A percentile compares a stretch with the other conserved stretches of the same genome.
These are phyloP conservation scores for Siphonodentalium dalli DNA, from an alignment of 2,888 invertebrate genomes.

Conservation along the genomic window DNA sequence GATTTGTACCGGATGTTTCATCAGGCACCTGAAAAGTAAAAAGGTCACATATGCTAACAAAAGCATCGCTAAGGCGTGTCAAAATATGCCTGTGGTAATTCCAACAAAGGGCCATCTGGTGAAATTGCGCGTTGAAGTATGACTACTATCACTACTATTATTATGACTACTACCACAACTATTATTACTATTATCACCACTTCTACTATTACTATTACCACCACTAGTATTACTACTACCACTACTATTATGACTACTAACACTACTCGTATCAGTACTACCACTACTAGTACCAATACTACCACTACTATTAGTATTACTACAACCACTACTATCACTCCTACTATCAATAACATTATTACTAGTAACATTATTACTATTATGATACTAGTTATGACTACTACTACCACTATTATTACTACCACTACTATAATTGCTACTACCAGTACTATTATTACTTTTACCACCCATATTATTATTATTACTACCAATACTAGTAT, in stretches of 20 bases:
- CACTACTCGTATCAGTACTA: background rate
- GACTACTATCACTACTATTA: no score
- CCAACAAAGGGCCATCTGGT: no score
- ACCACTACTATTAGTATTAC: background rate
- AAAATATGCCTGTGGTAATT: no score
- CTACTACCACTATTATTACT: slow-evolving; percentile 1
- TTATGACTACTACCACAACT: no score
- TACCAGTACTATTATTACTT: background rate
- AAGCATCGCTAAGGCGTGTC: no score
- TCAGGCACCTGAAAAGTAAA: no score
- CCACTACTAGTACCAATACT: background rate
- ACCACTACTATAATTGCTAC: background rate
- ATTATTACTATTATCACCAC: background rate
- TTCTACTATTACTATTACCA: background rate
- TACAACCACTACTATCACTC: background rate
- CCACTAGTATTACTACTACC: background rate
- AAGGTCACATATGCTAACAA: no score
- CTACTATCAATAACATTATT: background rate
- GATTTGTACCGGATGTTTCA: no score
- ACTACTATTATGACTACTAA: background rate
- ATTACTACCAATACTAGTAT: slow-evolving; percentile 1
- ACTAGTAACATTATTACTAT: background rate
- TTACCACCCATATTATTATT: slow-evolving; percentile 2
- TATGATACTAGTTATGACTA: background rate
- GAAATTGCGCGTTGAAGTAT: no score